These are phyloP conservation scores for Geotrupes spiniger DNA, from an alignment of 2,888 invertebrate species.

Conservation along the genomic window DNA sequence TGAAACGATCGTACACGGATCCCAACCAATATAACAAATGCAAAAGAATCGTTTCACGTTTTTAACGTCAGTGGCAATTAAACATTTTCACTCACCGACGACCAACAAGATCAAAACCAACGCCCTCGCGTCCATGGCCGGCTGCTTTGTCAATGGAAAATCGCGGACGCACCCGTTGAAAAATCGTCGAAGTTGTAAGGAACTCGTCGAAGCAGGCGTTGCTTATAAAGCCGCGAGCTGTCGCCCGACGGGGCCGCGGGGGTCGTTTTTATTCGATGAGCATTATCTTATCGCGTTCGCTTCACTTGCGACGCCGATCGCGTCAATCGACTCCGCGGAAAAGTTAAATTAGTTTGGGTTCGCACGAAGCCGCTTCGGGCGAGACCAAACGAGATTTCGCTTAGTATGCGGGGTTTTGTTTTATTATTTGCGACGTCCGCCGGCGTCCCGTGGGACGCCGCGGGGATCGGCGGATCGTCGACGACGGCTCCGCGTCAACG, in stretches of 20 bases:
- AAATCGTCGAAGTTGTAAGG: constrained; percentile 6
- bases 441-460: no score
- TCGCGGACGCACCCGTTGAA: background rate
- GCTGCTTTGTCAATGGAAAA: background rate
- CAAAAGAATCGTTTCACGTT: no score
- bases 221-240: constrained; percentile 16
- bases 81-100: background rate
- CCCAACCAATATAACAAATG: no score
- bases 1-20: no score
- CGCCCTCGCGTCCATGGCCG: background rate
- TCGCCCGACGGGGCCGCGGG: constrained; percentile 24
- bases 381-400: no score
- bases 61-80: background rate
- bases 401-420: no score
- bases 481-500: no score
- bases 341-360: constrained; percentile 21
- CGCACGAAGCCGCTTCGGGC: no score
- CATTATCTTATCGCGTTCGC: constrained; percentile 35
- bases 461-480: no score
- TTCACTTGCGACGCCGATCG: constrained; percentile 25
- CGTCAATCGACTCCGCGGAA: constrained; percentile 20
- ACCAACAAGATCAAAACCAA: background rate
- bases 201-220: background rate
- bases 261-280: constrained; percentile 25
- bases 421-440: no score